Evolutionary conservation across 2,113 vertebrate genomes (phyloP).

Genomic region (Sialia sialis): DNA sequence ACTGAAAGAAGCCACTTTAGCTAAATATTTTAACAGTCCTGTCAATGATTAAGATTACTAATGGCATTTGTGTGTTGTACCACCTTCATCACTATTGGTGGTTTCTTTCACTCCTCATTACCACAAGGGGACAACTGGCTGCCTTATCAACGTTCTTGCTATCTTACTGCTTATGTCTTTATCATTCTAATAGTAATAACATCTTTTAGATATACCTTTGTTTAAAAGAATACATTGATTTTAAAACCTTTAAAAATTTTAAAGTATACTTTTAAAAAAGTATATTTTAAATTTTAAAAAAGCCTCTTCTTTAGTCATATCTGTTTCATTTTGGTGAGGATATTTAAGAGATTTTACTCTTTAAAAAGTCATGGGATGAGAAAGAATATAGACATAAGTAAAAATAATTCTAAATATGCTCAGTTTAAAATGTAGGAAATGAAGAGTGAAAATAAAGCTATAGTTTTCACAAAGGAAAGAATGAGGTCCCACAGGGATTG

Average conservation of each 20-base stretch:
- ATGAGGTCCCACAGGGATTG: not conserved
- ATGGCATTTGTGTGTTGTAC: not conserved
- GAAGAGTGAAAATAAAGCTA: not conserved
- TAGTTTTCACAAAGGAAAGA: not conserved
- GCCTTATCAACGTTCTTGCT: not conserved
- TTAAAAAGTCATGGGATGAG: not conserved
- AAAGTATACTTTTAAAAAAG: not conserved
- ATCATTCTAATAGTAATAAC: not conserved
- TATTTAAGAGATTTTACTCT: not conserved
- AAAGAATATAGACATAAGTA: not conserved
- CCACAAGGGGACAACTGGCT: not conserved
- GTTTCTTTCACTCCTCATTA: not conserved
- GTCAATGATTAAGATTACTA: not conserved
- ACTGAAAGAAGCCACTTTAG: not conserved
- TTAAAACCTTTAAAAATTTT: not conserved
- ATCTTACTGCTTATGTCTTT: not conserved
- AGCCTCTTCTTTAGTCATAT: not conserved
- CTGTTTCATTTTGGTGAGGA: not conserved
- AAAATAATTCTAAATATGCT: not conserved
- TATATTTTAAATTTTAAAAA: not conserved
- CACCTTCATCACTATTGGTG: not conserved
- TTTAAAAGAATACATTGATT: not conserved
- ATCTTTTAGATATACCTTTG: not conserved
- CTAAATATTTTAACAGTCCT: not conserved
- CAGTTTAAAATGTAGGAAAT: not conserved